Percentiles rank a stretch among this genome's conserved stretches.
Conservation (phyloP, 2,888 invertebrate genomes). For the Muschampia staudingeri region DNA sequence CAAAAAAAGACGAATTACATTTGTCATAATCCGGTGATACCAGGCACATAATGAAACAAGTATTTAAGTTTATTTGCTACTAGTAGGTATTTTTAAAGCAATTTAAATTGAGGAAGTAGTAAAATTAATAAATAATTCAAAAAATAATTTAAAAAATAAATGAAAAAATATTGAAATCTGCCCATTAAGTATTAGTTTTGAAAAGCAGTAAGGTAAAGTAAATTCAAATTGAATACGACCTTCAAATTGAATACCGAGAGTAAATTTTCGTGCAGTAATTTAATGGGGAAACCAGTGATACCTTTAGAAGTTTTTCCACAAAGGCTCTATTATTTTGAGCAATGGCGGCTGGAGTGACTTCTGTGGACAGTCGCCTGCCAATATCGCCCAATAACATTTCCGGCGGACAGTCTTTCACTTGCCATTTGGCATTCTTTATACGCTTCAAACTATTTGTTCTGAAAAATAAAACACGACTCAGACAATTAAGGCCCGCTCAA, state of each 20-base stretch:
- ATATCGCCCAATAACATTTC: conserved; percentile 87
- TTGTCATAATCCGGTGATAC: neutral
- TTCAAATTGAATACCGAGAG: too few species aligned
- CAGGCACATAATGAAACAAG: too few species aligned
- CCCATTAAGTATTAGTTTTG: too few species aligned
- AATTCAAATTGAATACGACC: too few species aligned
- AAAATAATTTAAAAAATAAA: too few species aligned
- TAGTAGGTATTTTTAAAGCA: too few species aligned
- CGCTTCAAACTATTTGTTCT: conserved; percentile 92
- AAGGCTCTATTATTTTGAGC: conserved; percentile 99
- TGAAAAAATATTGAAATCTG: too few species aligned
- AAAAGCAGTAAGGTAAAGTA: too few species aligned
- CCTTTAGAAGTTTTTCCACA: conserved; percentile 99
- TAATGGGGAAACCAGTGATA: conserved; percentile 74
- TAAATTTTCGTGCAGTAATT: neutral
- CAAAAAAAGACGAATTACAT: neutral
- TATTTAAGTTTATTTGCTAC: too few species aligned
- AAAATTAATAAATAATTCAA: too few species aligned
- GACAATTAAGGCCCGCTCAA: neutral
- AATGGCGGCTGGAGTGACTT: conserved; percentile 96
- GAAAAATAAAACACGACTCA: conserved; percentile 68
- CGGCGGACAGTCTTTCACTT: conserved; percentile 92
- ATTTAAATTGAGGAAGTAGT: too few species aligned
- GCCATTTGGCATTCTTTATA: conserved; percentile 92
- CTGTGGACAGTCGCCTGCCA: conserved; percentile 91